Percentiles rank a stretch among this genome's conserved stretches.
phyloP scores from a whole-genome alignment of 53 echinoderm and acorn worm species.

The Crossaster papposus region DNA sequence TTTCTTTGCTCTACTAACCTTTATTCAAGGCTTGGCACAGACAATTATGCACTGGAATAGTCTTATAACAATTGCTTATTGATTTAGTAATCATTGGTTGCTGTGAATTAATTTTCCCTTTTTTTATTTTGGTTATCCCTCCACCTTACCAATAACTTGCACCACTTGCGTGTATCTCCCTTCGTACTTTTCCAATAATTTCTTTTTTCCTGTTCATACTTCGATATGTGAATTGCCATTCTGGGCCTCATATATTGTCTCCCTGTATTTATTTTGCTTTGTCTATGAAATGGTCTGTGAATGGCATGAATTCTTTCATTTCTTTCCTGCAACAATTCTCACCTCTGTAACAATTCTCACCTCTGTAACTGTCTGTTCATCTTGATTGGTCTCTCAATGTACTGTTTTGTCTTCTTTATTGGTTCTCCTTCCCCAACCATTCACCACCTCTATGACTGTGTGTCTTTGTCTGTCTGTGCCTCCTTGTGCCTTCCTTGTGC shows the following conservation, averaged over 20 bases:
- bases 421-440: background rate
- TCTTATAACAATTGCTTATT: background rate
- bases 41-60: background rate
- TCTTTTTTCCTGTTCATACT: background rate
- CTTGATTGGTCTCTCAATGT: background rate
- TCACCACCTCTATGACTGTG: background rate
- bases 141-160: background rate
- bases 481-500: background rate
- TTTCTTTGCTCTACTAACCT: too few relatives aligned
- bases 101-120: background rate
- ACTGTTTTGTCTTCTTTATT: background rate
- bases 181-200: background rate
- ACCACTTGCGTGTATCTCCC: background rate
- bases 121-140: background rate
- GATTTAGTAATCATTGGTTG: background rate
- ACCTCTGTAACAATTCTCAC: background rate
- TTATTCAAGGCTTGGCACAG: too few relatives aligned
- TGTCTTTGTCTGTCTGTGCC: constrained; percentile 14
- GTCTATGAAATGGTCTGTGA: background rate
- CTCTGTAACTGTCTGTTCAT: background rate
- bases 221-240: background rate
- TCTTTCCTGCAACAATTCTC: background rate
- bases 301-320: background rate
- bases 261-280: background rate
- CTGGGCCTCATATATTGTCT: background rate